These are phyloP conservation scores for Clistopyga incitator DNA, from an alignment of 2,888 invertebrate species.

Conservation along the genomic window DNA sequence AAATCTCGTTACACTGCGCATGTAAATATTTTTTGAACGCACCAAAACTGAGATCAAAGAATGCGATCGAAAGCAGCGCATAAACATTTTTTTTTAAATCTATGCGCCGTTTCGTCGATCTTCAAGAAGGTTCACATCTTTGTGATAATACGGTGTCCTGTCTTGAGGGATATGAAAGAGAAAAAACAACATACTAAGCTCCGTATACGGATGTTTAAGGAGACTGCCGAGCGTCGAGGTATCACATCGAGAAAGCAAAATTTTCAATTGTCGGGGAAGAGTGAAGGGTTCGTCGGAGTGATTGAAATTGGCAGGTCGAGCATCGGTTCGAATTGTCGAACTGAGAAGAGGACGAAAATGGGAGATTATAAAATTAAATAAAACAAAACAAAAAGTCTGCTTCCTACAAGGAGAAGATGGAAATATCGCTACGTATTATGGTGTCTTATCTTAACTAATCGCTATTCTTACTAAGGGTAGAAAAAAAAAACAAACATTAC, in stretches of 20 bases:
- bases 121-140: conserved; percentile 35
- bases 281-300: not conserved
- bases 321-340: conserved; percentile 12
- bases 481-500: conserved; percentile 53
- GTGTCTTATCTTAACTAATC: conserved; percentile 81
- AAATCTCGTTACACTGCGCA: conserved; percentile 47
- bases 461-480: conserved; percentile 77
- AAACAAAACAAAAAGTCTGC: conserved; percentile 63
- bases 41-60: conserved; percentile 61
- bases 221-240: conserved; percentile 1
- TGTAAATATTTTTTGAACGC: conserved; percentile 66
- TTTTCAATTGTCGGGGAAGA: conserved; percentile 34
- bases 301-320: conserved; percentile 26
- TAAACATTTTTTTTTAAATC: not conserved
- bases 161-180: conserved; percentile 16
- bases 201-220: conserved; percentile 31
- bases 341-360: not conserved
- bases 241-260: conserved; percentile 43
- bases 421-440: conserved; percentile 81
- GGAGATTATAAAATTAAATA: conserved; percentile 19
- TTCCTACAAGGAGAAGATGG: conserved; percentile 63
- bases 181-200: conserved; percentile 28
- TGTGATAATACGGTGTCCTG: conserved; percentile 48
- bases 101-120: conserved; percentile 28
- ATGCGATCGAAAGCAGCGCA: conserved; percentile 19